A percentile compares a stretch with the other conserved stretches of the same genome.
Evolutionary conservation across 2,797 vertebrate genomes (phyloP).

Genomic region (Aldrovandia affinis): DNA sequence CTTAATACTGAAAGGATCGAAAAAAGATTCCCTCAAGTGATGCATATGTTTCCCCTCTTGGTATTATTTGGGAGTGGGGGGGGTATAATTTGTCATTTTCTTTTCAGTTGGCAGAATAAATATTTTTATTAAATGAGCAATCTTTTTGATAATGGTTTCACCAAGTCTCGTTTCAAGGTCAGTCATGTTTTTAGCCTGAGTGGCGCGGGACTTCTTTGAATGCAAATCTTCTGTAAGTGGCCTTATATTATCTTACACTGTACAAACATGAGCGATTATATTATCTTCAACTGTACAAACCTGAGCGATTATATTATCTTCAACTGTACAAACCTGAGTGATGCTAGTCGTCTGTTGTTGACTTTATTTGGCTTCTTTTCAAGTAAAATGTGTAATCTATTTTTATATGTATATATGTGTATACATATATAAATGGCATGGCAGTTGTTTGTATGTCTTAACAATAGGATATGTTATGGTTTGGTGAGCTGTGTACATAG

Average conservation of each 20-base stretch:
- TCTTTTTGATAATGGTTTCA: background rate
- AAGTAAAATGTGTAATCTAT: slow-evolving; percentile 71
- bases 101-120: too few relatives aligned
- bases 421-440: slow-evolving; percentile 44
- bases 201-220: slow-evolving; percentile 52
- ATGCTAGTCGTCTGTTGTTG: slow-evolving; percentile 59
- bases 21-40: background rate
- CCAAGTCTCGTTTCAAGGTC: background rate
- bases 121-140: background rate
- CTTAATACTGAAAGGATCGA: background rate
- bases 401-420: slow-evolving; percentile 77
- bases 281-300: too few relatives aligned
- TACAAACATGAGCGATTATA: too few relatives aligned
- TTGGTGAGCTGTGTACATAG: slow-evolving; percentile 19
- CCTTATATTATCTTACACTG: too few relatives aligned
- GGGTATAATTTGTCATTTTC: slow-evolving; percentile 4
- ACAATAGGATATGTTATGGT: background rate
- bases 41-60: background rate
- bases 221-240: slow-evolving; percentile 65
- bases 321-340: slow-evolving; percentile 57
- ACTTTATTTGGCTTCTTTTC: slow-evolving; percentile 59
- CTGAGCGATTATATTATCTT: too few relatives aligned
- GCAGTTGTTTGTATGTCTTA: slow-evolving; percentile 21
- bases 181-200: slow-evolving; percentile 30
- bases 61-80: background rate